These are phyloP conservation scores for Noctua janthina DNA, from an alignment of 2,888 invertebrate genomes.

Conservation along the genomic window DNA sequence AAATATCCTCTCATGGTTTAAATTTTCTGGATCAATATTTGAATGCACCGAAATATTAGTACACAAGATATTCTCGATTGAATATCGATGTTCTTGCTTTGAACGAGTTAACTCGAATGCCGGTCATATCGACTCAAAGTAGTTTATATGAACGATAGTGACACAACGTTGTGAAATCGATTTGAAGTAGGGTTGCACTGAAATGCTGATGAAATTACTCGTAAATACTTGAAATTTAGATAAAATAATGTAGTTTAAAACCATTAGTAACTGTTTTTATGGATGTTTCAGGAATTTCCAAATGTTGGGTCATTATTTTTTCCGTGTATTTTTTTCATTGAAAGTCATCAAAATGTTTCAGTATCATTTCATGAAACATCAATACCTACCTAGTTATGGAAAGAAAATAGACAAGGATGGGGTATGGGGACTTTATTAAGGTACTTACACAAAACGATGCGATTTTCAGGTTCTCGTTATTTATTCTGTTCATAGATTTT, in stretches of 20 bases:
- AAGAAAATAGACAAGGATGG: background rate
- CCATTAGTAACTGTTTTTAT: background rate
- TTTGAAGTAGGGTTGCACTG: conserved; percentile 37
- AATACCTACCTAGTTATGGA: background rate
- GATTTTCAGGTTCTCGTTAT: background rate
- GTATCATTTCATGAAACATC: background rate
- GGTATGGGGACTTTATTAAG: no score
- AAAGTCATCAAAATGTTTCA: background rate
- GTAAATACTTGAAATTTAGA: background rate
- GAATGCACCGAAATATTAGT: background rate
- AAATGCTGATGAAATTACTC: conserved; percentile 16
- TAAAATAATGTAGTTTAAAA: conserved; percentile 7
- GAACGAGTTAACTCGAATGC: conserved; percentile 38
- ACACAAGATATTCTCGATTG: background rate
- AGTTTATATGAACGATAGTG: conserved; percentile 41
- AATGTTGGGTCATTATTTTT: background rate
- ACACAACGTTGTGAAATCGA: conserved; percentile 51
- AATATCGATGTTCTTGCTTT: conserved; percentile 12
- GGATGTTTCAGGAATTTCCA: background rate
- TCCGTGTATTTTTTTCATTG: no score
- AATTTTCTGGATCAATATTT: background rate
- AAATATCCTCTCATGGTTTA: conserved; percentile 36
- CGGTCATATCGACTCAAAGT: background rate
- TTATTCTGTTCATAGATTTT: background rate
- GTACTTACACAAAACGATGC: background rate